phyloP scores from a whole-genome alignment of 2,888 invertebrate genomes.

The Drosophila phalerata region DNA sequence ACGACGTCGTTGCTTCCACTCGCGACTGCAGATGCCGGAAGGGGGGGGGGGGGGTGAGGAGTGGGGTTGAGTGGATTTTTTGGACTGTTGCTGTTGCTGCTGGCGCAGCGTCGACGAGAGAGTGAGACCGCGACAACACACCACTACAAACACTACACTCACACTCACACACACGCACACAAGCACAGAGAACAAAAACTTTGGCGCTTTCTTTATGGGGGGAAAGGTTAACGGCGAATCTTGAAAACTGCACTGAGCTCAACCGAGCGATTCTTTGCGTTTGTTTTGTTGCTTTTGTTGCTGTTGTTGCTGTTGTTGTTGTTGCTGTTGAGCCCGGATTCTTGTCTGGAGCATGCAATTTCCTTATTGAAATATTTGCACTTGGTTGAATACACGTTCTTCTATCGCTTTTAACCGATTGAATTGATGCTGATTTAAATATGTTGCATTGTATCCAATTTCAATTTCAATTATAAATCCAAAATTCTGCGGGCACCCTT shows the following conservation, averaged over 20 bases:
- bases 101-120: slow-evolving; percentile 25
- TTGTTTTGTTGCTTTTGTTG: slow-evolving; percentile 1
- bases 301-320: too few relatives aligned
- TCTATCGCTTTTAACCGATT: slow-evolving; percentile 31
- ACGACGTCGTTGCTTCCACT: slow-evolving; percentile 34
- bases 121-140: slow-evolving; percentile 57
- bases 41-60: neutral
- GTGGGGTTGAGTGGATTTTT: slow-evolving; percentile 26
- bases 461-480: slow-evolving; percentile 35
- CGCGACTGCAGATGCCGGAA: slow-evolving; percentile 1
- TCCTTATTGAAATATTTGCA: slow-evolving; percentile 67
- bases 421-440: slow-evolving; percentile 31
- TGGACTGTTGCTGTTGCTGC: slow-evolving; percentile 46
- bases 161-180: slow-evolving; percentile 11
- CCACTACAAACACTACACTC: slow-evolving; percentile 18
- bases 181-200: slow-evolving; percentile 38
- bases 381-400: slow-evolving; percentile 31
- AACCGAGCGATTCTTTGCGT: slow-evolving; percentile 9
- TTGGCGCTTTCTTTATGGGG: slow-evolving; percentile 55
- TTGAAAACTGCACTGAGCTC: slow-evolving; percentile 60
- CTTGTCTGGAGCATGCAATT: slow-evolving; percentile 52
- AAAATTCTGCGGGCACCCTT: slow-evolving; percentile 70
- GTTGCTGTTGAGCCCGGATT: neutral
- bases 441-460: slow-evolving; percentile 24
- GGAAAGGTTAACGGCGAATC: slow-evolving; percentile 65